Percentiles rank a stretch among this genome's conserved stretches.
Conservation (phyloP, 2,113 vertebrate genomes). For the Proteles cristata region DNA sequence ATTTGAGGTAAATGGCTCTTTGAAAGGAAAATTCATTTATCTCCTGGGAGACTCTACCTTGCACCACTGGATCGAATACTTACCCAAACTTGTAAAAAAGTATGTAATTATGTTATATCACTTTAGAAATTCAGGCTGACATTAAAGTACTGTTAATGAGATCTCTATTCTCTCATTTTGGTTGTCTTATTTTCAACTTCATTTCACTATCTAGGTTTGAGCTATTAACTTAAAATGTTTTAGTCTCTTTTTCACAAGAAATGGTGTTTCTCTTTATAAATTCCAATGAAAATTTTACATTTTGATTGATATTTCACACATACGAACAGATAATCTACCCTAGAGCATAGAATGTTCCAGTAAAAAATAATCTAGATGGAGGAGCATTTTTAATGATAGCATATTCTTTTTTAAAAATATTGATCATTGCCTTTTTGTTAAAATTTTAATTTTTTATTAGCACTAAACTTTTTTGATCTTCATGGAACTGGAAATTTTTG, state of each 20-base stretch:
- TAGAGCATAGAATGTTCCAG: neutral
- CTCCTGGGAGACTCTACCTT: slow-evolving; percentile 72
- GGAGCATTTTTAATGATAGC: neutral
- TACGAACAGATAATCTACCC: neutral
- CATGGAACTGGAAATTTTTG: slow-evolving; percentile 11
- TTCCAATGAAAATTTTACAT: neutral
- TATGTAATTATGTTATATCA: slow-evolving; percentile 43
- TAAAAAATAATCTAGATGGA: neutral
- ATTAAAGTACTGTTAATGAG: neutral
- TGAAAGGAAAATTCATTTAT: slow-evolving; percentile 75
- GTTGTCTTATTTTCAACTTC: neutral
- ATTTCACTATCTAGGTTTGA: neutral
- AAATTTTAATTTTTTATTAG: slow-evolving; percentile 38
- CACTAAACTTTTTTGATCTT: slow-evolving; percentile 60
- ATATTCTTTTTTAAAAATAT: neutral
- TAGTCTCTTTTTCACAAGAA: neutral
- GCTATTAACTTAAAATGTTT: slow-evolving; percentile 10
- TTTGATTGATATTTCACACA: neutral
- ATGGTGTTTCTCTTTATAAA: neutral
- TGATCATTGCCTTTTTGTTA: neutral
- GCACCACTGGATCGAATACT: slow-evolving; percentile 61
- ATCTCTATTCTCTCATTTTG: neutral
- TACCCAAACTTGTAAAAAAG: slow-evolving; percentile 58
- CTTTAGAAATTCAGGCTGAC: neutral
- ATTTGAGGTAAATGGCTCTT: slow-evolving; percentile 53